These are phyloP conservation scores for Eugnorisma glareosa DNA, from an alignment of 2,888 invertebrate genomes.

Conservation along the genomic window DNA sequence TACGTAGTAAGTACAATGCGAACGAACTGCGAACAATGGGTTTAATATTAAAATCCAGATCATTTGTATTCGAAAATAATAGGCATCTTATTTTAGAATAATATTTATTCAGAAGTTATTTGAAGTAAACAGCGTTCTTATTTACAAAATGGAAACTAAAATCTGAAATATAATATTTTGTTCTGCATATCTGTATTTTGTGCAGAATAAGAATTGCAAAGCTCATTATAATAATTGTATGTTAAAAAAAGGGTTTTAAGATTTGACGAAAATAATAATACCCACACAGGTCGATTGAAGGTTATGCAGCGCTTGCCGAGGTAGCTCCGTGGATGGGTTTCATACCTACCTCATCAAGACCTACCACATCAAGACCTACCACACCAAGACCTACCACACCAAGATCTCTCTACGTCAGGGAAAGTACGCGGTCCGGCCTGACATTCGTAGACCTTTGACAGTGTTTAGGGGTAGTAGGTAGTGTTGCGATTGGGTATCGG, in stretches of 20 bases:
- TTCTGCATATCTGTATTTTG: neutral
- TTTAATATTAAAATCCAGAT: conserved; percentile 41
- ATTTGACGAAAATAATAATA: neutral
- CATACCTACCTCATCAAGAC: no score
- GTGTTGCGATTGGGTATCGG: neutral
- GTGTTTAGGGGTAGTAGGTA: neutral
- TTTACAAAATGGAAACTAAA: conserved; percentile 5
- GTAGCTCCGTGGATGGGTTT: neutral
- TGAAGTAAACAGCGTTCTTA: neutral
- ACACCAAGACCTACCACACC: neutral
- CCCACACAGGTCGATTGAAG: neutral
- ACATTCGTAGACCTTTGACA: neutral
- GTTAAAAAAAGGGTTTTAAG: neutral
- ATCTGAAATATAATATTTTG: neutral
- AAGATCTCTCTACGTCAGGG: neutral
- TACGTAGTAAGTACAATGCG: neutral
- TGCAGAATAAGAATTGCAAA: neutral
- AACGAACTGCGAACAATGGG: conserved; percentile 22
- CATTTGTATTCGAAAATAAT: conserved; percentile 29
- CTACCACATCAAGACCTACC: no score
- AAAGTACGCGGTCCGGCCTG: neutral
- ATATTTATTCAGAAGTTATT: conserved; percentile 18
- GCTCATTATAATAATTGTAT: neutral
- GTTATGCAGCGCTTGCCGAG: neutral
- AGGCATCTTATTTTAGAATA: conserved; percentile 10